These are phyloP conservation scores for Dallia pectoralis DNA, from an alignment of 2,797 vertebrate species.

Conservation along the genomic window DNA sequence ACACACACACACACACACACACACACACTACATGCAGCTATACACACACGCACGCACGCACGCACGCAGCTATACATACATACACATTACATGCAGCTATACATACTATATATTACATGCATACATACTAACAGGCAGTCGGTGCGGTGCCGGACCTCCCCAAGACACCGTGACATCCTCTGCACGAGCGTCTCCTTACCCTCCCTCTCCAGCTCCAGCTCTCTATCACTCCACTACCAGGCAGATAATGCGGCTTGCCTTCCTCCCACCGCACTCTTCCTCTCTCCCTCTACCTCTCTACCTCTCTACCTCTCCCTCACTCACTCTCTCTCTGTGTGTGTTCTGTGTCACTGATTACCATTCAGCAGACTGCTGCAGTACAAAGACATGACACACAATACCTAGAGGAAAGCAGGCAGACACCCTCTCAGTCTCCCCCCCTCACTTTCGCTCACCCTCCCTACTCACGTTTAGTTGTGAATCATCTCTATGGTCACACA, in stretches of 20 bases:
- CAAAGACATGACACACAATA: slow-evolving; percentile 83
- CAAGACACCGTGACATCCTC: slow-evolving; percentile 52
- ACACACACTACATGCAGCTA: neutral
- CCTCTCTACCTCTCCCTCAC: slow-evolving; percentile 33
- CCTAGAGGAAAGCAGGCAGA: slow-evolving; percentile 72
- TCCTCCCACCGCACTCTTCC: slow-evolving; percentile 60
- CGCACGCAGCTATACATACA: too few relatives aligned
- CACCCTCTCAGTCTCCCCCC: slow-evolving; percentile 45
- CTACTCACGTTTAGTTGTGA: slow-evolving; percentile 47
- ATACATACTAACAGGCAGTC: slow-evolving; percentile 32
- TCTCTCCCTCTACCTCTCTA: slow-evolving; percentile 48
- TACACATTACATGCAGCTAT: too few relatives aligned
- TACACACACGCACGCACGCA: too few relatives aligned
- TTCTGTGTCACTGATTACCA: slow-evolving; percentile 81
- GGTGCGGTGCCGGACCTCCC: slow-evolving; percentile 30
- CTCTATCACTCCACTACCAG: slow-evolving; percentile 64
- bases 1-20: slow-evolving; percentile 22
- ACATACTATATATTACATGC: slow-evolving; percentile 4
- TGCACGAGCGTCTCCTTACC: slow-evolving; percentile 36
- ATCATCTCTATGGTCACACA: slow-evolving; percentile 29
- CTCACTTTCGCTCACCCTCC: neutral
- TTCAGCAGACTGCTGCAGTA: slow-evolving; percentile 83
- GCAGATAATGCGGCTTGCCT: slow-evolving; percentile 80
- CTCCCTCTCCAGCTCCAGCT: slow-evolving; percentile 37
- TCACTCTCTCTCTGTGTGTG: slow-evolving; percentile 28